Percentiles rank a stretch among this genome's conserved stretches.
These are phyloP conservation scores for Rhipidura dahli DNA, from an alignment of 2,113 vertebrate genomes.

Conservation along the genomic window DNA sequence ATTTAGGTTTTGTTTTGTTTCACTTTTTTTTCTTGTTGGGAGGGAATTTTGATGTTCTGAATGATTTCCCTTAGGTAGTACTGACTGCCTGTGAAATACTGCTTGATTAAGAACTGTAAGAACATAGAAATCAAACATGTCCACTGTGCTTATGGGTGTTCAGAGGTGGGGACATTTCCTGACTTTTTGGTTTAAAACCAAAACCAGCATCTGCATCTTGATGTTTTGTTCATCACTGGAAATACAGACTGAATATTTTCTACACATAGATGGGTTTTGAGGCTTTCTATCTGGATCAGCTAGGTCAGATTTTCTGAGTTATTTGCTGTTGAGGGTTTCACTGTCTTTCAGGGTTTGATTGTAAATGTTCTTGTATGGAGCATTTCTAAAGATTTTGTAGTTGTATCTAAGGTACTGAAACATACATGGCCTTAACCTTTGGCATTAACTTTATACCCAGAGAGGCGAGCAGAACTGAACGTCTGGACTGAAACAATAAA, in stretches of 20 bases:
- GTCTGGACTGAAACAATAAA: not conserved
- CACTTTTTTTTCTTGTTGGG: not conserved
- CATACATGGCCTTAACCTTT: not conserved
- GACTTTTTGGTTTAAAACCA: not conserved
- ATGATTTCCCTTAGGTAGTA: not conserved
- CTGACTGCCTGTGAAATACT: not conserved
- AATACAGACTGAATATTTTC: not conserved
- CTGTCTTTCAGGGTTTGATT: not conserved
- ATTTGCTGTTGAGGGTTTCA: not conserved
- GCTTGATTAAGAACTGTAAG: not conserved
- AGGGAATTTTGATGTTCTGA: not conserved
- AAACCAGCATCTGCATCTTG: not conserved
- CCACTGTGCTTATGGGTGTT: not conserved
- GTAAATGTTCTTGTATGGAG: not conserved
- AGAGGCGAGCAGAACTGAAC: not conserved
- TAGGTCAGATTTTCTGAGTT: not conserved
- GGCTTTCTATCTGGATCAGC: not conserved
- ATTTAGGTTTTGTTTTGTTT: not conserved
- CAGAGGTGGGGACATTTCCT: not conserved
- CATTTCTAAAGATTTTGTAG: not conserved
- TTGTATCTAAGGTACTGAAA: not conserved
- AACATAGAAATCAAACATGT: not conserved
- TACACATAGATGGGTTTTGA: not conserved
- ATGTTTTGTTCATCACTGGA: not conserved
- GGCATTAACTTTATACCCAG: not conserved